phyloP scores from a whole-genome alignment of 2,113 vertebrate genomes.

The Protobothrops mucrosquamatus region DNA sequence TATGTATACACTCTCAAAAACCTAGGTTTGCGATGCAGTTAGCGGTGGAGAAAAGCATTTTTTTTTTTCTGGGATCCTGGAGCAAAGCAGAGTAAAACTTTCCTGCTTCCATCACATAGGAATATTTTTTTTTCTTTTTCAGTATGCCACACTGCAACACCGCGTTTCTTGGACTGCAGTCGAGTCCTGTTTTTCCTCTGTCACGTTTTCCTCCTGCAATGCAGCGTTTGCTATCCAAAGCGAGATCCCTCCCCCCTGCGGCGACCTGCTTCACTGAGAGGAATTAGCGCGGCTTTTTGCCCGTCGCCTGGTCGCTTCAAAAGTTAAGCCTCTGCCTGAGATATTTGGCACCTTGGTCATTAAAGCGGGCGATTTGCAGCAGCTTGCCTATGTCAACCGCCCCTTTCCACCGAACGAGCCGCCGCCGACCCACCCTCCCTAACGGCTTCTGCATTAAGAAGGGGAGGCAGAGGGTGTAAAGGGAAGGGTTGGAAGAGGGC shows the following conservation, averaged over 20 bases:
- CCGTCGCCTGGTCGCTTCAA: neutral
- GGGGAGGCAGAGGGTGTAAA: neutral
- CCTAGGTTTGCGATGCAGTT: neutral
- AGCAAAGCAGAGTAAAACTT: neutral
- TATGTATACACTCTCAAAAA: neutral
- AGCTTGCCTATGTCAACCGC: neutral
- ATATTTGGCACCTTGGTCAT: neutral
- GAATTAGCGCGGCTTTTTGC: neutral
- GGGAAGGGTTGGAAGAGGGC: neutral
- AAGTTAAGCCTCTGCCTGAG: no score
- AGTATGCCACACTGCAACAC: neutral
- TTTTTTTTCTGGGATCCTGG: neutral
- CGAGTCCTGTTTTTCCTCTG: neutral
- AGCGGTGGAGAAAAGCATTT: neutral
- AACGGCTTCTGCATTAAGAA: conserved; percentile 25
- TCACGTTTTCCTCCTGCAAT: neutral
- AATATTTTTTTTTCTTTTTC: neutral
- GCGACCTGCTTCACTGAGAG: neutral
- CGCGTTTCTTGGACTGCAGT: neutral
- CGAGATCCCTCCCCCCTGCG: neutral
- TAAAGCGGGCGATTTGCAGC: no score
- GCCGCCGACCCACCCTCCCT: conserved; percentile 4
- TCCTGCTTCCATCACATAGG: neutral
- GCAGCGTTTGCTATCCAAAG: neutral
- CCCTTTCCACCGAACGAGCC: neutral